Conservation (phyloP, 1,140 invertebrate species). For the Drosophila triauraria region DNA sequence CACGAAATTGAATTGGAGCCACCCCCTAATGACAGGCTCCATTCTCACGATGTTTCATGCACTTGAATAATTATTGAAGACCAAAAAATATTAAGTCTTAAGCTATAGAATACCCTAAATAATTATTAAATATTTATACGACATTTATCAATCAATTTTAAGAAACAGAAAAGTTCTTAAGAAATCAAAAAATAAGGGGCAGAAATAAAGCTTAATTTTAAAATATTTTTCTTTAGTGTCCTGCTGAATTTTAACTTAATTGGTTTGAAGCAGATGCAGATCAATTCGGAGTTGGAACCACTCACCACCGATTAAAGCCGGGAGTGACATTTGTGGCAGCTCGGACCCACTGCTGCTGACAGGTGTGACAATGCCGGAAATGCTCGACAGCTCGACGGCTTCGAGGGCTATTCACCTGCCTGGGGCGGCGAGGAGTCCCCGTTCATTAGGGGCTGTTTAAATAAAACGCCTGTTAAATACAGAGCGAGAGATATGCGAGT, state of each 20-base stretch:
- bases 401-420: conserved; percentile 24
- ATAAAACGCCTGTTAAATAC: conserved; percentile 19
- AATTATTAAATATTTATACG: background rate
- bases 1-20: conserved; percentile 60
- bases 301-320: conserved; percentile 11
- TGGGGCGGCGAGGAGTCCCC: background rate
- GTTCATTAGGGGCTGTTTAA: conserved; percentile 45
- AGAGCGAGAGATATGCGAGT: conserved; percentile 7
- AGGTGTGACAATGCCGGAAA: conserved; percentile 41
- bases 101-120: too few species aligned
- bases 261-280: conserved; percentile 26
- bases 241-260: conserved; percentile 11
- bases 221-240: background rate
- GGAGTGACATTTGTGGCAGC: conserved; percentile 34
- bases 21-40: conserved; percentile 21
- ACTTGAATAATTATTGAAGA: background rate
- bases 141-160: too few species aligned
- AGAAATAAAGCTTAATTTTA: too few species aligned
- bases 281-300: background rate
- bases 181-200: too few species aligned
- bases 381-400: conserved; percentile 12
- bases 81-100: background rate
- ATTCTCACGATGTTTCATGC: conserved; percentile 9
- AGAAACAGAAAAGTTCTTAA: background rate
- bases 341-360: conserved; percentile 34